Evolutionary conservation across 2,113 vertebrate genomes (phyloP).

Genomic region (Hippocampus comes): DNA sequence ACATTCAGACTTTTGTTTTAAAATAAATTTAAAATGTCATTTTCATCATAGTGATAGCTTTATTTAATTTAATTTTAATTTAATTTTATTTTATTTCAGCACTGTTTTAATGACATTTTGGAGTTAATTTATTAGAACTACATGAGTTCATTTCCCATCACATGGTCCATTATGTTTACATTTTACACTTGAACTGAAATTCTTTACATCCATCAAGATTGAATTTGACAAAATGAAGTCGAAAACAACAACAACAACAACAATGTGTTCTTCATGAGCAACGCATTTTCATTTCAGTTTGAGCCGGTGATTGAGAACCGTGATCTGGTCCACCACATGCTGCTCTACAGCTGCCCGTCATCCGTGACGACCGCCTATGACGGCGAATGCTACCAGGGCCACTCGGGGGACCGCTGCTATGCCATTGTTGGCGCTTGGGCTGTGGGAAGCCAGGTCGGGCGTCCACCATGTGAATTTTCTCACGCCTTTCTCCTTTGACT

Average conservation of each 20-base stretch:
- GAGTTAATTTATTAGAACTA: background rate
- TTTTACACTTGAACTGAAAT: too few relatives aligned
- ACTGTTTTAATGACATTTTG: background rate
- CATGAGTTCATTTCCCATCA: background rate
- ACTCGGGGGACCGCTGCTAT: slow-evolving; percentile 58
- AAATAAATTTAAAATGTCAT: too few relatives aligned
- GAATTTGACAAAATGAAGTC: too few relatives aligned
- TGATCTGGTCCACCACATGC: slow-evolving; percentile 76
- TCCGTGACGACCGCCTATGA: slow-evolving; percentile 50
- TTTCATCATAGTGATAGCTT: background rate
- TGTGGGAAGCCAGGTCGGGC: slow-evolving; percentile 73
- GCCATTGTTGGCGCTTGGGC: slow-evolving; percentile 75
- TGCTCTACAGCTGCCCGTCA: slow-evolving; percentile 74
- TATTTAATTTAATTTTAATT: accelerated
- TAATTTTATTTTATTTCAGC: background rate
- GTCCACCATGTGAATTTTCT: background rate
- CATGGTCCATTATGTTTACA: background rate
- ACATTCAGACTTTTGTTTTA: too few relatives aligned
- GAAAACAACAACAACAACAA: background rate
- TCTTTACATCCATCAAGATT: too few relatives aligned
- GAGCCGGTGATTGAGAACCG: slow-evolving; percentile 64
- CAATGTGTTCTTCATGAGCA: background rate
- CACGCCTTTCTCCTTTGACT: background rate
- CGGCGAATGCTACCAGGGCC: slow-evolving; percentile 57
- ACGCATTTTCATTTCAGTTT: slow-evolving; percentile 56